A percentile compares a stretch with the other conserved stretches of the same genome.
Evolutionary conservation across 2,113 vertebrate species (phyloP).

Genomic region (Neotragus moschatus): DNA sequence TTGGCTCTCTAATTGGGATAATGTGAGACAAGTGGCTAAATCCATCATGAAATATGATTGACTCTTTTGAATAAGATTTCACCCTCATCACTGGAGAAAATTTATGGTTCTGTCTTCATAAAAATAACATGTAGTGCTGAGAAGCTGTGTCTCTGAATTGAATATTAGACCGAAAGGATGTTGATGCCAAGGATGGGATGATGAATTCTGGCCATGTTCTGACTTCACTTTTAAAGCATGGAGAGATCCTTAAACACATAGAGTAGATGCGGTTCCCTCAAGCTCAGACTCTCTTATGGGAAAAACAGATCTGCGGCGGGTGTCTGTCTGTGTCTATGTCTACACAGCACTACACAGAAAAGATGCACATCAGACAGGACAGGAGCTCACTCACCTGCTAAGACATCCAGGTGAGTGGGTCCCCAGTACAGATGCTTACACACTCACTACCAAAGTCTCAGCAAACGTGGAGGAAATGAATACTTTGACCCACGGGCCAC

Average conservation of each 20-base stretch:
- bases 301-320: neutral
- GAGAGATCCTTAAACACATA: neutral
- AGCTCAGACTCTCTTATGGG: neutral
- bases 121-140: neutral
- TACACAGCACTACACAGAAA: no score
- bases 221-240: neutral
- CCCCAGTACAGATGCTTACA: accelerated
- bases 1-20: neutral
- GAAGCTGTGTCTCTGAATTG: neutral
- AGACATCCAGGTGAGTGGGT: no score
- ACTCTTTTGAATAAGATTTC: slow-evolving; percentile 57
- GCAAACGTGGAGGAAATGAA: neutral
- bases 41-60: neutral
- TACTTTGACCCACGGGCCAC: neutral
- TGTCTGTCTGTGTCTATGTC: no score
- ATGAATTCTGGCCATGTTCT: no score
- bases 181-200: neutral
- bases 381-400: neutral
- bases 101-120: neutral
- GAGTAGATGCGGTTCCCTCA: neutral
- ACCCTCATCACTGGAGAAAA: neutral
- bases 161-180: neutral
- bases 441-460: neutral
- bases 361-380: accelerated
- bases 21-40: slow-evolving; percentile 18